Conservation (phyloP, 2,113 vertebrate genomes). For the Callithrix jacchus region DNA sequence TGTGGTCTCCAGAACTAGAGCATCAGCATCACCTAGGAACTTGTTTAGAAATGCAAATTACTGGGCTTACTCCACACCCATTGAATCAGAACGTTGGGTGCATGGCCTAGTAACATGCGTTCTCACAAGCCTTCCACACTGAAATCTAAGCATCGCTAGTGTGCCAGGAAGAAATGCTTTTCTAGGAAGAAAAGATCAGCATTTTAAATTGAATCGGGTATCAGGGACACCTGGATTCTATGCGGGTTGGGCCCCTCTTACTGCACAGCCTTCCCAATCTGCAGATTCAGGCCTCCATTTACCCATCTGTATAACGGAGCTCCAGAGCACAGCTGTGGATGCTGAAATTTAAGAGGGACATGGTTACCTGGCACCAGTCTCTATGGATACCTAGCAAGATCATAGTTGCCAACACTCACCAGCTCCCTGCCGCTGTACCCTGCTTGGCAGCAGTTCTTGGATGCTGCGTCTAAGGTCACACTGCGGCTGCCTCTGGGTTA, state of each 20-base stretch:
- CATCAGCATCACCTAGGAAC: neutral
- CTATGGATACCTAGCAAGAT: conserved; percentile 68
- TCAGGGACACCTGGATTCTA: neutral
- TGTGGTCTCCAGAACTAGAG: neutral
- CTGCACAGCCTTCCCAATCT: neutral
- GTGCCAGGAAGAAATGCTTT: neutral
- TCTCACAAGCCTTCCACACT: neutral
- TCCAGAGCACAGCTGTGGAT: neutral
- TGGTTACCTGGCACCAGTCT: conserved; percentile 68
- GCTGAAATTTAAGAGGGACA: neutral
- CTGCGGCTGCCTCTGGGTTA: conserved; percentile 50
- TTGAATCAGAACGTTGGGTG: neutral
- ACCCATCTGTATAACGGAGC: conserved; percentile 47
- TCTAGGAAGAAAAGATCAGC: neutral
- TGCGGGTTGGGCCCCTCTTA: neutral
- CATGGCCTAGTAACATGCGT: neutral
- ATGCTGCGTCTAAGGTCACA: conserved; percentile 47
- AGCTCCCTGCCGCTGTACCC: conserved; percentile 3
- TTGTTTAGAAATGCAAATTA: neutral
- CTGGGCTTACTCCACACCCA: neutral
- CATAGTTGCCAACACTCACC: conserved; percentile 21
- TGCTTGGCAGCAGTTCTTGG: conserved; percentile 19
- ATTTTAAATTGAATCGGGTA: neutral
- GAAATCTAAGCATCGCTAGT: neutral
- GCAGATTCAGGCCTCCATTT: conserved; percentile 8